phyloP scores from a whole-genome alignment of 2,888 invertebrate species.

The Dorcus hopei region DNA sequence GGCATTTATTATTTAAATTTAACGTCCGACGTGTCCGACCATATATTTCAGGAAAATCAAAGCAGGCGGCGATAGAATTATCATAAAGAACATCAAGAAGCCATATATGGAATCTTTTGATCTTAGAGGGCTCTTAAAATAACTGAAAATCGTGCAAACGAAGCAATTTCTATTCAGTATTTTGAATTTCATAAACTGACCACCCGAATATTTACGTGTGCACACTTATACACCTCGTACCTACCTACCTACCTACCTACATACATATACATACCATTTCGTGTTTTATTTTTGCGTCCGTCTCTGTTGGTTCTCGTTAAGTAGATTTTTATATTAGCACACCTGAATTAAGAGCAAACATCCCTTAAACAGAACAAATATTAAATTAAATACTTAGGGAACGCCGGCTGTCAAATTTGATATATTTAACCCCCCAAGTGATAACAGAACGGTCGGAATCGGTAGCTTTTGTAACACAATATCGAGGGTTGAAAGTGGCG shows the following conservation, averaged over 20 bases:
- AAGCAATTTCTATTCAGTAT: constrained; percentile 10
- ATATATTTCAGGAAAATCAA: no score
- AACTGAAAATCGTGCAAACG: constrained; percentile 9
- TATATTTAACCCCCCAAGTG: constrained; percentile 15
- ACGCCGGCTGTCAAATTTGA: constrained; percentile 15
- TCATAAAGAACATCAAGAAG: constrained; percentile 20
- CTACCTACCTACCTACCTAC: no score
- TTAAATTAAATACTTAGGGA: constrained; percentile 11
- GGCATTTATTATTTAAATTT: no score
- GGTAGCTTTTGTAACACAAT: constrained; percentile 22
- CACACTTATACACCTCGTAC: no score
- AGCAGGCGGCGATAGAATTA: constrained; percentile 7
- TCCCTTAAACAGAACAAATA: constrained; percentile 9
- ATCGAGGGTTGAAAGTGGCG: constrained; percentile 13
- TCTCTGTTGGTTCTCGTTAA: constrained; percentile 3
- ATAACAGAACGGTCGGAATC: constrained; percentile 14
- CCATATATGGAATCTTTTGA: constrained; percentile 22
- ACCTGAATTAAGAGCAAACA: constrained; percentile 18
- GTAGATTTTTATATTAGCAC: constrained; percentile 9
- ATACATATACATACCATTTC: no score
- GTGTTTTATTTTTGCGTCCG: background rate
- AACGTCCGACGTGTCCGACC: no score
- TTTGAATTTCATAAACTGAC: constrained; percentile 20
- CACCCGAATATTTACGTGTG: background rate
- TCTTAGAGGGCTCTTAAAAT: constrained; percentile 8